Evolutionary conservation across 2,888 invertebrate genomes (phyloP).

Genomic region (Cordilura impudica): DNA sequence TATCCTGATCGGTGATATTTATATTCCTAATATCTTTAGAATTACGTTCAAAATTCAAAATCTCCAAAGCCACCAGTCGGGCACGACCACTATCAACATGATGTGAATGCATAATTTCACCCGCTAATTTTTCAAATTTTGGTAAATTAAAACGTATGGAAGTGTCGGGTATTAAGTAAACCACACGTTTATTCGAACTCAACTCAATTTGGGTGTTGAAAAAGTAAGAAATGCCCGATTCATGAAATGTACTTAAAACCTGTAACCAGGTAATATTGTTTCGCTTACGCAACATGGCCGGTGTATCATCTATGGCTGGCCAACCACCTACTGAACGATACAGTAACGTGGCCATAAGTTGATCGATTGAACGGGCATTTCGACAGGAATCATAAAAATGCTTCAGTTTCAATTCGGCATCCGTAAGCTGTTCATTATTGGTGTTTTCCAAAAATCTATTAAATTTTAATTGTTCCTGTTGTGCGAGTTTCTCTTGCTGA

Average conservation of each 20-base stretch:
- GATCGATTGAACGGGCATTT: slow-evolving; percentile 68
- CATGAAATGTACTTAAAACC: slow-evolving; percentile 72
- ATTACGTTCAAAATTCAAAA: slow-evolving; percentile 72
- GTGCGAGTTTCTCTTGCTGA: slow-evolving; percentile 61
- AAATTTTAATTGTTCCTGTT: slow-evolving; percentile 70
- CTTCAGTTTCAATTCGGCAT: slow-evolving; percentile 72
- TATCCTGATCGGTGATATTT: slow-evolving; percentile 54
- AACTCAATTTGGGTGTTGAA: slow-evolving; percentile 71
- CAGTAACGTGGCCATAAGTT: slow-evolving; percentile 69
- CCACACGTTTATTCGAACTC: slow-evolving; percentile 72
- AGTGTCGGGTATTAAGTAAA: slow-evolving; percentile 69
- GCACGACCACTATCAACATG: slow-evolving; percentile 71
- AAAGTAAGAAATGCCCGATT: slow-evolving; percentile 73
- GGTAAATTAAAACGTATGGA: slow-evolving; percentile 69
- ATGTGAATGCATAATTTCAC: slow-evolving; percentile 69
- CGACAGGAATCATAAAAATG: slow-evolving; percentile 74
- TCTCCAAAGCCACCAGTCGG: slow-evolving; percentile 72
- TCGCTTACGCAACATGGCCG: slow-evolving; percentile 62
- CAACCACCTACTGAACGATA: slow-evolving; percentile 74
- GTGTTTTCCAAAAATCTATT: slow-evolving; percentile 67
- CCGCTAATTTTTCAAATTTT: slow-evolving; percentile 72
- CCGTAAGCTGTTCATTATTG: slow-evolving; percentile 69
- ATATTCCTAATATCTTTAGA: slow-evolving; percentile 70
- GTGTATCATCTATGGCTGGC: slow-evolving; percentile 72
- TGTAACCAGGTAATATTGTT: slow-evolving; percentile 71